Base-by-base conservation (phyloP, 2,797 vertebrate species). In the Schizopygopsis pylzovi region DNA sequence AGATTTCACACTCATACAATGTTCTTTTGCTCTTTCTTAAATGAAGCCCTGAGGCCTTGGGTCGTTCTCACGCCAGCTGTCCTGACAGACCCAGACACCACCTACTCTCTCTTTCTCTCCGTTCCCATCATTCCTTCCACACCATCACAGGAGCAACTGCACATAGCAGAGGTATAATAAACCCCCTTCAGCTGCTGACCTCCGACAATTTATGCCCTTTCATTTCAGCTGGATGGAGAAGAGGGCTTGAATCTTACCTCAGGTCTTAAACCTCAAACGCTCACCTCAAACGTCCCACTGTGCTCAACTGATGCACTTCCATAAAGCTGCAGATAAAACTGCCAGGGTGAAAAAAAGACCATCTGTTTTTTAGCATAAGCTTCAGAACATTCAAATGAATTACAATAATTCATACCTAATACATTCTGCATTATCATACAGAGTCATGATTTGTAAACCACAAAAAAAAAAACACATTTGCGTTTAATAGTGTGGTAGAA, bases 141-240 rank as follows among this genome's bases (percentile, higher is more conserved):
- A 63, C 4, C 43, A 37, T 52, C 45, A 67, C 28, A 68, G 28
- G 75, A 71, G 18, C 33, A 67, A 43, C 59, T 3, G 1, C 61
- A 47, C 72, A 70, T 37, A 82, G 25, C 37, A 47, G 39, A 81
- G 16, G 28, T 1, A 28, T 56, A 76, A 79, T 87, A 86, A 86
- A 86, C 83, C 37, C 63, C 28, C 18, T 1, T 70, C 75, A 45
- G 37, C 25, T 16, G 16, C 65, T 68, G 75, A 84, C 83, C 83
- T 84, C 73, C 11, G n/a, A 77, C 11, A 54, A 78, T 78, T 68
- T 70, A 84, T 68, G 75, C 12, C 63, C n/a, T 43, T 79, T 84
- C 18, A 70, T 84, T 68, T 79, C 37, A 84, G 61, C 15, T 33
- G 71, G 56, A 83, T 61, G 56, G 43, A 83, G 81, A 61, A 47